Base-by-base conservation (phyloP, 2,113 vertebrate genomes). In the Leucopsar rothschildi region DNA sequence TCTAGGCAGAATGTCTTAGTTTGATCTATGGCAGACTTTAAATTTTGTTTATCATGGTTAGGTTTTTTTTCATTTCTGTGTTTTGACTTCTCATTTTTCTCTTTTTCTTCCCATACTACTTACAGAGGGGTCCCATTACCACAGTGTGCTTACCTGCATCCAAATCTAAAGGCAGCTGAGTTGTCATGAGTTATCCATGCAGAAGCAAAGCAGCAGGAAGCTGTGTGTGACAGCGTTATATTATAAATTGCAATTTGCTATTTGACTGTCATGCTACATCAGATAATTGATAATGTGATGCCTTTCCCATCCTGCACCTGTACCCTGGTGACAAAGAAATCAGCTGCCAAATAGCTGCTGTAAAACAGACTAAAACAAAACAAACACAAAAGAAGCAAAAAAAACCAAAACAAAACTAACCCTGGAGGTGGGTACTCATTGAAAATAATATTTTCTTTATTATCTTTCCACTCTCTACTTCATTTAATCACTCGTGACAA, bases 171-270 rank as follows among this genome's bases (percentile, higher is more conserved):
- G 24, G 69, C 68, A 81, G 31, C 55, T 71, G 50, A 73, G 31
- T 40, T 64, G 37, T 33, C 56, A 18, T 28, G 56, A 80, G 52
- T 60, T 93, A 81, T 4, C 64, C 42, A 39, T 52, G 55, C 55
- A 66, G 87, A 88, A 86, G 47, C 29, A 86, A 86, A 93, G 80
- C 86, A 90, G 55, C 45, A 90, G 82, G 90, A 92, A 86, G 59
- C 39, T 70, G 12, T 56, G 42, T 28, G 50, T 56, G 86, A 52
- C 69, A 44, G 68, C 66, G 44, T 35, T 84, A 21, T 42, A 11
- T 88, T 81, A 61, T 75, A 75, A 84, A 91, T 78, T 90, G 52
- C 6, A 2, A 69, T 88, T 83, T 0, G 0, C 90, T 84, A n/a
- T 61, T 92, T 1, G 3, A 37, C 12, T 40, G 22, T 75, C 76